A percentile compares a stretch with the other conserved stretches of the same genome.
phyloP scores from a whole-genome alignment of 2,888 invertebrate species.

The Campaea margaritaria region DNA sequence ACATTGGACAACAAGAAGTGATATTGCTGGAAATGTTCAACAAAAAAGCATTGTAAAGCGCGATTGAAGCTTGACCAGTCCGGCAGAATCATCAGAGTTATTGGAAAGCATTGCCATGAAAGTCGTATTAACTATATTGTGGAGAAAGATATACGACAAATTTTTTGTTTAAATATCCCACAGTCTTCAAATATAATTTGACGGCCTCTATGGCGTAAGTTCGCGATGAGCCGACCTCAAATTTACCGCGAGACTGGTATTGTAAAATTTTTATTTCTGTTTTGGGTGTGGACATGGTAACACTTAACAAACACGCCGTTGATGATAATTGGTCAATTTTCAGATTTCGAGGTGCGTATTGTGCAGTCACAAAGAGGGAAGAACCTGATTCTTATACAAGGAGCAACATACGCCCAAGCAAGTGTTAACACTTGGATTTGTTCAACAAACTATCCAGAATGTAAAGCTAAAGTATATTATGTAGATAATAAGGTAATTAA shows the following conservation, averaged over 20 bases:
- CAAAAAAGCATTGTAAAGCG: constrained; percentile 9
- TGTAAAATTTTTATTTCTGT: no score
- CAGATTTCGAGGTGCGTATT: not conserved
- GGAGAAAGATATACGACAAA: no score
- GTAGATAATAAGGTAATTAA: not conserved
- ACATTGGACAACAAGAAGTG: not conserved
- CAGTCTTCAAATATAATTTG: no score
- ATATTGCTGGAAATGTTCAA: constrained; percentile 13
- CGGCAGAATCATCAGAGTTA: not conserved
- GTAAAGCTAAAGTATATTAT: constrained; percentile 8
- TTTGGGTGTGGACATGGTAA: no score
- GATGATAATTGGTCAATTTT: not conserved
- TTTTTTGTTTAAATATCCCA: no score
- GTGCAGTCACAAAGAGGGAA: constrained; percentile 41
- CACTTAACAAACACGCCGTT: no score
- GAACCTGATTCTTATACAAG: constrained; percentile 49
- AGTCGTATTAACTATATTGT: not conserved
- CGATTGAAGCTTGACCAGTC: constrained; percentile 4
- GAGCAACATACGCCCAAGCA: constrained; percentile 48
- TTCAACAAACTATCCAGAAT: constrained; percentile 2
- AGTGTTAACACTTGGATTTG: constrained; percentile 26
- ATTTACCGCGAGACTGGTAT: no score
- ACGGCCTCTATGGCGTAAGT: no score
- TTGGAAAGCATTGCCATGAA: constrained; percentile 15
- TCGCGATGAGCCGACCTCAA: no score